These are phyloP conservation scores for Phrynocephalus vlangalii DNA, from an alignment of 2,797 vertebrate genomes.

Conservation along the genomic window DNA sequence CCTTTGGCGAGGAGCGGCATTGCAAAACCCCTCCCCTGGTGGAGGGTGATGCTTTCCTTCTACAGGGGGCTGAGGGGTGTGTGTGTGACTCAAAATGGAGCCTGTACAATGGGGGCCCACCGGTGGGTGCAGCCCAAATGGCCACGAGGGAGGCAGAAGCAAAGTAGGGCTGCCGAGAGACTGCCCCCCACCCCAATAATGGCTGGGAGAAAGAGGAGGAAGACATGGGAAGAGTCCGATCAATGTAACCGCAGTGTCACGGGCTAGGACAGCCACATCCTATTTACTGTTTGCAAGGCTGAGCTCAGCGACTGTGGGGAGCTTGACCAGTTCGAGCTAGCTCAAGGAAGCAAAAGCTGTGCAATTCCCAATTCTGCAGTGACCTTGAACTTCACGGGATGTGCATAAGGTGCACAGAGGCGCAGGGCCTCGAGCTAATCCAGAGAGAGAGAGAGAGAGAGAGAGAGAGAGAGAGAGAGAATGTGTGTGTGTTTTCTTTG, in stretches of 20 bases:
- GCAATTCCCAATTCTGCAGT: accelerated
- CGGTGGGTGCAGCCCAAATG: conserved; percentile 38
- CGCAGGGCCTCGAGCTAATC: conserved; percentile 51
- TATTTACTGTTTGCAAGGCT: accelerated
- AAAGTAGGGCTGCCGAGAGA: accelerated
- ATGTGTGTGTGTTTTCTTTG: conserved; percentile 17
- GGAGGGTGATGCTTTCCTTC: conserved; percentile 65
- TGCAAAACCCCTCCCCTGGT: conserved; percentile 60
- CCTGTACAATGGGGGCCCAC: background rate
- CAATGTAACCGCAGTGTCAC: background rate
- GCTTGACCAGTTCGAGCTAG: background rate
- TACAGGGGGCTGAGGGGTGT: conserved; percentile 42
- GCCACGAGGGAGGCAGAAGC: conserved; percentile 15
- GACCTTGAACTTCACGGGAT: conserved; percentile 58
- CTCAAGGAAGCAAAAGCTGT: background rate
- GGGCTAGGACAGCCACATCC: accelerated
- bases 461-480: background rate
- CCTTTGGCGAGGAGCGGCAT: conserved; percentile 55
- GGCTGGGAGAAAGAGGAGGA: background rate
- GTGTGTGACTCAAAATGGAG: conserved; percentile 40
- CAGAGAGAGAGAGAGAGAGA: background rate
- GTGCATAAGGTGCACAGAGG: conserved; percentile 38
- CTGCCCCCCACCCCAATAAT: background rate
- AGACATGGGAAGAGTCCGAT: background rate
- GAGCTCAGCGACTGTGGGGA: background rate